phyloP scores from a whole-genome alignment of 2,797 vertebrate genomes.

The Ceryle rudis region DNA sequence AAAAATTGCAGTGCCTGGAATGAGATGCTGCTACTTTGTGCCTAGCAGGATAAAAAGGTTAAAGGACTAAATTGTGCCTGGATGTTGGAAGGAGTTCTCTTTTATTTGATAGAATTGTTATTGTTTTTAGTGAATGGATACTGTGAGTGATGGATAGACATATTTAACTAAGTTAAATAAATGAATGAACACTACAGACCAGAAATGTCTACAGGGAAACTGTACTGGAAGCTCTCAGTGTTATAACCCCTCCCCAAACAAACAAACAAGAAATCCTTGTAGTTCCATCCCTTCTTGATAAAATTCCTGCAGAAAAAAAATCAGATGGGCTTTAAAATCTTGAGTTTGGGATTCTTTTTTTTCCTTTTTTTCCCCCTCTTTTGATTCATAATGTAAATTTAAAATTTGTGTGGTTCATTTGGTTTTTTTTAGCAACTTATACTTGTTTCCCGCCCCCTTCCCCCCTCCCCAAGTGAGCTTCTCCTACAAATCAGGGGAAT shows the following conservation, averaged over 20 bases:
- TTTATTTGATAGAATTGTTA: constrained; percentile 39
- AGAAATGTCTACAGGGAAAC: background rate
- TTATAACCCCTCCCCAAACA: background rate
- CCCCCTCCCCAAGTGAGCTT: background rate
- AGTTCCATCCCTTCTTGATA: background rate
- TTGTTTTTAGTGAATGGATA: constrained; percentile 40
- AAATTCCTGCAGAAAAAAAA: background rate
- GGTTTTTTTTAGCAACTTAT: background rate
- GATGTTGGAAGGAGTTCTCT: constrained; percentile 31
- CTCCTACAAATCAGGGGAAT: background rate
- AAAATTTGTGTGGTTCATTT: background rate
- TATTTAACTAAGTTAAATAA: constrained; percentile 37
- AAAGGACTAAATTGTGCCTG: constrained; percentile 41
- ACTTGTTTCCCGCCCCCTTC: background rate
- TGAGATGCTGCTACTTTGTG: constrained; percentile 46
- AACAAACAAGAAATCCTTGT: background rate
- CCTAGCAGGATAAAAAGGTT: constrained; percentile 45
- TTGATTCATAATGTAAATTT: background rate
- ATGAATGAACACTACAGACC: background rate
- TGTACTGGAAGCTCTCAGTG: background rate
- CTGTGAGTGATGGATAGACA: constrained; percentile 10
- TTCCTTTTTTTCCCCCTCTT: background rate
- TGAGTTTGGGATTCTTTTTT: background rate
- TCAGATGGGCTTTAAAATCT: background rate
- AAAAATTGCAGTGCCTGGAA: constrained; percentile 34